A percentile compares a stretch with the other conserved stretches of the same genome.
phyloP scores from a whole-genome alignment of 2,113 vertebrate genomes.

The Seriola rivoliana region DNA sequence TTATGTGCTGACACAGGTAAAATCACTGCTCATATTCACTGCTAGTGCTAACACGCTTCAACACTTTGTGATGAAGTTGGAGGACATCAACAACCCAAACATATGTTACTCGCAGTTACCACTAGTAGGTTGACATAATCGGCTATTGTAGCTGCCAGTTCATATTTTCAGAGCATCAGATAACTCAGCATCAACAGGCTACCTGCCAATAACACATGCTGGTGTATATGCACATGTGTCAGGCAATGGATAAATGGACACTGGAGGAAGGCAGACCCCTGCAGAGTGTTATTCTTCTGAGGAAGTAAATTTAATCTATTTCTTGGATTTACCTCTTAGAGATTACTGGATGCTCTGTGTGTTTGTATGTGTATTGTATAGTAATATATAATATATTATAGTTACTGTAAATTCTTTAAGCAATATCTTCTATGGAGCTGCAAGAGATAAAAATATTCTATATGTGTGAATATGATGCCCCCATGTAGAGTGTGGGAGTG shows the following conservation, averaged over 20 bases:
- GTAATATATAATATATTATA: neutral
- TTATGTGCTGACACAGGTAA: neutral
- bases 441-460: neutral
- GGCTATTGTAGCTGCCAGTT: conserved; percentile 39
- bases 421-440: neutral
- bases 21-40: neutral
- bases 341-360: neutral
- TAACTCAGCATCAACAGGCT: conserved; percentile 42
- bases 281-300: neutral
- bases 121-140: conserved; percentile 21
- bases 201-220: conserved; percentile 31
- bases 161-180: conserved; percentile 37
- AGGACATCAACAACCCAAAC: conserved; percentile 17
- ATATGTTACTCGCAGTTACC: conserved; percentile 46
- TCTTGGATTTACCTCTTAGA: neutral
- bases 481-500: neutral
- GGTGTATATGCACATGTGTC: neutral
- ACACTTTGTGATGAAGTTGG: conserved; percentile 11
- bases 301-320: neutral
- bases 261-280: neutral
- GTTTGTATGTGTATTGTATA: neutral
- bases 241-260: conserved; percentile 13
- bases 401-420: neutral
- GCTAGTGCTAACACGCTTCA: conserved; percentile 1
- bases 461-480: neutral